Evolutionary conservation across 1,140 invertebrate genomes (phyloP).

Genomic region (Drosophila carrolli): DNA sequence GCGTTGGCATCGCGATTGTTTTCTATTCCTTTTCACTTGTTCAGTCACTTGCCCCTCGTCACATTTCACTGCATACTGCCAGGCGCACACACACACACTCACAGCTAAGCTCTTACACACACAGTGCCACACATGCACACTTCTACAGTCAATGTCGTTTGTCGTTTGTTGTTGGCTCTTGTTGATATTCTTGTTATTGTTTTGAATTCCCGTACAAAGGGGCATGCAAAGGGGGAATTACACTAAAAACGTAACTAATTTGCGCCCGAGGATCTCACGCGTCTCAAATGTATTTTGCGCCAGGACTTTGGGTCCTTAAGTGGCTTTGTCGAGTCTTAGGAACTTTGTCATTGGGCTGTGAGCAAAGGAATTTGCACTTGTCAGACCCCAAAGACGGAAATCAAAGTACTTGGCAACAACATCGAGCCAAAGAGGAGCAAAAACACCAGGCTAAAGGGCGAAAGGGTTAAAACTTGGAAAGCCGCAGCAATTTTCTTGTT

Average conservation of each 20-base stretch:
- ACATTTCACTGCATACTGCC: conserved; percentile 62
- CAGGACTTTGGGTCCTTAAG: conserved; percentile 34
- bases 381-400: conserved; percentile 36
- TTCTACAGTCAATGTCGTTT: conserved; percentile 36
- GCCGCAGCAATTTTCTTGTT: conserved; percentile 36
- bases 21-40: conserved; percentile 58
- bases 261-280: conserved; percentile 49
- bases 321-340: conserved; percentile 36
- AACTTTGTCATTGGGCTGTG: conserved; percentile 21
- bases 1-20: conserved; percentile 47
- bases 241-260: conserved; percentile 73
- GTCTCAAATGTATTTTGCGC: conserved; percentile 38
- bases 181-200: conserved; percentile 54
- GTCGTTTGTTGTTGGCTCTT: conserved; percentile 41
- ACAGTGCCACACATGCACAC: conserved; percentile 3
- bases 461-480: not conserved
- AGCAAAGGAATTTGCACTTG: conserved; percentile 38
- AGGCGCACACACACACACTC: conserved; percentile 22
- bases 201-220: conserved; percentile 59
- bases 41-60: conserved; percentile 42
- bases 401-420: conserved; percentile 42
- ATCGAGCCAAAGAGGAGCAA: conserved; percentile 4
- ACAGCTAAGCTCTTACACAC: conserved; percentile 1
- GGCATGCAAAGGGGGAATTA: conserved; percentile 37
- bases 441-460: not conserved